phyloP scores from a whole-genome alignment of 2,797 vertebrate genomes.

The Cichlasoma orientale region DNA sequence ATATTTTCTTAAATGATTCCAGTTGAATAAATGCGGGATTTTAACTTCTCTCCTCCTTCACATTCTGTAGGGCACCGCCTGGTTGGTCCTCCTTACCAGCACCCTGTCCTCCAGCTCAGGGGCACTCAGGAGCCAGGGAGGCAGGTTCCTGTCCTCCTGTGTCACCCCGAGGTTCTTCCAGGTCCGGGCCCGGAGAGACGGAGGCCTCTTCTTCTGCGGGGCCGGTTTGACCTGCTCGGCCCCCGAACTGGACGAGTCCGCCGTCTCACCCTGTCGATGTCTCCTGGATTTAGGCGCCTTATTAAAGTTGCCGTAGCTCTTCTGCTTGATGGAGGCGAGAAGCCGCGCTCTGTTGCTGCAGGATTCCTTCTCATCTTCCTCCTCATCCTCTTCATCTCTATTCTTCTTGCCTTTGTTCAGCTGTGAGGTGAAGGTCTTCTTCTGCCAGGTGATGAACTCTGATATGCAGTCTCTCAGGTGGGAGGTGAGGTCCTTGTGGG shows the following conservation, averaged over 20 bases:
- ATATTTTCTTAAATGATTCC: neutral
- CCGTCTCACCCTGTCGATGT: conserved; percentile 30
- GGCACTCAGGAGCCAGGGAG: conserved; percentile 59
- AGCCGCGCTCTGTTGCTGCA: conserved; percentile 56
- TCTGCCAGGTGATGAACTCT: conserved; percentile 64
- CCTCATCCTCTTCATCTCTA: rapidly evolving
- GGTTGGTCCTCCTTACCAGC: neutral
- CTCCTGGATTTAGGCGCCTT: conserved; percentile 36
- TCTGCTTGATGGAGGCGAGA: conserved; percentile 70
- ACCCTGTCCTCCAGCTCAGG: conserved; percentile 10
- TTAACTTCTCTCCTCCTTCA: neutral
- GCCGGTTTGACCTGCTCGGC: neutral
- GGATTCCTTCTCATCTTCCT: neutral
- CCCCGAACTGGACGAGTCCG: neutral
- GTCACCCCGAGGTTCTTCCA: conserved; percentile 33
- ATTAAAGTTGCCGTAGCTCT: conserved; percentile 49
- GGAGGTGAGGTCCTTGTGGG: conserved; percentile 14
- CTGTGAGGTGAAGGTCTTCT: conserved; percentile 41
- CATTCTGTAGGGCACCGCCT: rapidly evolving
- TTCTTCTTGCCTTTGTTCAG: neutral
- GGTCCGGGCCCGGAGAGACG: conserved; percentile 59
- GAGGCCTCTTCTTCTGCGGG: neutral
- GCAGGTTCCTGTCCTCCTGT: neutral
- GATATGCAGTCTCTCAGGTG: conserved; percentile 20
- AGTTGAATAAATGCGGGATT: neutral